Base-by-base conservation (phyloP, 2,797 vertebrate species). In the Arrhamphus sclerolepis region DNA sequence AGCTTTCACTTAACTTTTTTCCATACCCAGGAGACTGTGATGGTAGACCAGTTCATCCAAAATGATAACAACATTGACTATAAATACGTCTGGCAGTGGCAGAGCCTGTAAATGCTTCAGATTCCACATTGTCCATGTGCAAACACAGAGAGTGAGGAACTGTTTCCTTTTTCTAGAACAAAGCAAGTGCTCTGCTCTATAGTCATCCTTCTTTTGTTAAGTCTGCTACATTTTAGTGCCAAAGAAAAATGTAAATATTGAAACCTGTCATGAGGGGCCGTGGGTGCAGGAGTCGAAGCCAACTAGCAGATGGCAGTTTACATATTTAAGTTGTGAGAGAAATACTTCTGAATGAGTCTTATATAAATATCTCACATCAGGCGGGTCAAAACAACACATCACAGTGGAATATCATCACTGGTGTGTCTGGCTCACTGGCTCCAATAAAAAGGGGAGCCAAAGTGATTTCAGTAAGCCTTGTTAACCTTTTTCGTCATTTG, bases 211-310 rank as follows among this genome's bases (percentile, higher is more conserved):
- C 70, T 83, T 86, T 80, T 92, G 84, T 89, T 93, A 90, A 93
- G 88, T 90, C 92, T 93, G 86, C 79, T 86, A 86, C 87, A 89
- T 92, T 92, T 88, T 92, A 82, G 91, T 90, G 85, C 84, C 75
- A 87, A 63, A 26, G 78, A 94, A 94, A 82, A 90, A 91, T 93
- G 93, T 94, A 96, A 96, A 96, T 95, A 95, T 95, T 96, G 92
- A 95, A 94, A 92, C 75, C 76, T 89, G 90, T 90, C 89, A 90
- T 89, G 84, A 81, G 86, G 82, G 85, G 87, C 56, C 46, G 74
- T 56, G 76, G 87, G 75, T 81, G 86, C 81, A 82, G 72, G 72
- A 89, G 89, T 61, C 49, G 77, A 86, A 73, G 77, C 80, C 72
- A 75, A 24, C 41, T 16, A 14, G 58, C 75, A 80, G 77, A 81